phyloP scores from a whole-genome alignment of 2,888 invertebrate genomes.

The Nomada lathburiana region DNA sequence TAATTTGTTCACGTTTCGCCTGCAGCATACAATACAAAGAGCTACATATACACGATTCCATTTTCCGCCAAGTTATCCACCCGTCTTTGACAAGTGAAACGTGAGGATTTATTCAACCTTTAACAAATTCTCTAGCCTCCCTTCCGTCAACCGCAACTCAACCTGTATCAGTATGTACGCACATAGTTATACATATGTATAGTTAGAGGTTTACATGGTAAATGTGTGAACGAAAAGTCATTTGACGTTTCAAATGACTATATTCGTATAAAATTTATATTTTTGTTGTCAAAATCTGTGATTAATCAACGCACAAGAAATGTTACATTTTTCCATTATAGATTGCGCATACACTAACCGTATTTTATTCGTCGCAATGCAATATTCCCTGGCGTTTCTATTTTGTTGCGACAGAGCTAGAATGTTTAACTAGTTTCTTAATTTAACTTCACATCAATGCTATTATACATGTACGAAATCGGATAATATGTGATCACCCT shows the following conservation, averaged over 20 bases:
- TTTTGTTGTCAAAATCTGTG: too few relatives aligned
- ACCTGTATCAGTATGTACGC: background rate
- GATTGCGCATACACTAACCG: too few relatives aligned
- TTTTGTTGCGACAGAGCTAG: too few relatives aligned
- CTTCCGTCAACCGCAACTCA: background rate
- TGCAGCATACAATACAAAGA: conserved; percentile 46
- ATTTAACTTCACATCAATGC: too few relatives aligned
- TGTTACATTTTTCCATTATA: too few relatives aligned
- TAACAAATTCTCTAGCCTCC: conserved; percentile 60
- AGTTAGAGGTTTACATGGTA: background rate
- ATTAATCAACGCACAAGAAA: too few relatives aligned
- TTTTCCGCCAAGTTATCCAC: conserved; percentile 55
- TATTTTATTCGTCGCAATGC: too few relatives aligned
- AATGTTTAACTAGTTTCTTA: too few relatives aligned
- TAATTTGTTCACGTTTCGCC: conserved; percentile 52
- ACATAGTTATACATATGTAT: background rate
- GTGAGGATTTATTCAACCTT: conserved; percentile 73
- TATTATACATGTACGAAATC: too few relatives aligned
- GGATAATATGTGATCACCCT: too few relatives aligned
- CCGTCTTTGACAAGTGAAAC: conserved; percentile 74
- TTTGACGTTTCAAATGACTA: background rate
- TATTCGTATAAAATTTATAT: too few relatives aligned
- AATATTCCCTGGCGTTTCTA: too few relatives aligned
- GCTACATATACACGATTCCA: conserved; percentile 33
- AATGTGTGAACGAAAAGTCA: background rate